Evolutionary conservation across 2,888 invertebrate genomes (phyloP).

Genomic region (Drosophila pseudotalamancana): DNA sequence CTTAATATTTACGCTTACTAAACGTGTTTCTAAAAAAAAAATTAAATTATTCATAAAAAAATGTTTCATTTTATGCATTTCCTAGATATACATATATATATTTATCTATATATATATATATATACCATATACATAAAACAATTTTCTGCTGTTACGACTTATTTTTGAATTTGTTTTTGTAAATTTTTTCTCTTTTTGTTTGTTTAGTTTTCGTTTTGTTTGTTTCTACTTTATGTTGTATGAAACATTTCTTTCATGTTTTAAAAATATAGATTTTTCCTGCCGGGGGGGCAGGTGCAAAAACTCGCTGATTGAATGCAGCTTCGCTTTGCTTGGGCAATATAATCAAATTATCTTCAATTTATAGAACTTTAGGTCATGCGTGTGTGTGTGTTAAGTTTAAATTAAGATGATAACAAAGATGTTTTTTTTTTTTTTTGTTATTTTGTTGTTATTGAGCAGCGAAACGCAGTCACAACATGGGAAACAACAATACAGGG

Average conservation of each 20-base stretch:
- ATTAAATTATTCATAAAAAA: conserved; percentile 59
- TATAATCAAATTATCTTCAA: conserved; percentile 1
- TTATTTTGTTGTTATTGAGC: too few species aligned
- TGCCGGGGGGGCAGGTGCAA: conserved; percentile 13
- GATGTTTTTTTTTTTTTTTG: too few species aligned
- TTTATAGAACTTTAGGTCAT: too few species aligned
- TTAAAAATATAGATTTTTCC: background rate
- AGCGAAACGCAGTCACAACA: conserved; percentile 1
- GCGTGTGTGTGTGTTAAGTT: background rate
- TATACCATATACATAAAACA: conserved; percentile 52
- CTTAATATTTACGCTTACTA: conserved; percentile 70
- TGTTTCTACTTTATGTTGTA: conserved; percentile 13
- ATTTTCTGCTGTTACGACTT: conserved; percentile 56
- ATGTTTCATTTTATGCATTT: conserved; percentile 63
- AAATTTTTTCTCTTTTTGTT: conserved; percentile 16
- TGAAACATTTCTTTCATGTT: conserved; percentile 23
- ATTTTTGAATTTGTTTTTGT: conserved; percentile 29
- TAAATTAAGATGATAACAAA: conserved; percentile 5
- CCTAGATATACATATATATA: conserved; percentile 43
- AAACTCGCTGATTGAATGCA: conserved; percentile 4
- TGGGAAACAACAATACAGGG: conserved; percentile 10
- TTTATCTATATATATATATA: background rate
- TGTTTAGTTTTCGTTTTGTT: conserved; percentile 7
- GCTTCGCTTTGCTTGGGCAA: background rate
- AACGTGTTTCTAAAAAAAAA: conserved; percentile 61